phyloP scores from a whole-genome alignment of 2,888 invertebrate genomes.

The Lepetodrilus schrolli region DNA sequence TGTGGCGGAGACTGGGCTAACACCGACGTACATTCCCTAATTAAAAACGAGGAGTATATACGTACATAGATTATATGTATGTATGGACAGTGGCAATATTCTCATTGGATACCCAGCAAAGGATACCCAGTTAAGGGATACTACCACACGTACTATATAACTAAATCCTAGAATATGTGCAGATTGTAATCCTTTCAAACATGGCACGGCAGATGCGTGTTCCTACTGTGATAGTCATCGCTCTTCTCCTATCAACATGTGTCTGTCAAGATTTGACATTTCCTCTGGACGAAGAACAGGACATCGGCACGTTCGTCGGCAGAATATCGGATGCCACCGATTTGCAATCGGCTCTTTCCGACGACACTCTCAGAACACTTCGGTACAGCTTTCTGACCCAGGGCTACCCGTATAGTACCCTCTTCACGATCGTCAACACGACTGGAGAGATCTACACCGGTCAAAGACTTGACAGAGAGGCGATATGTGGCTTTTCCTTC shows the following conservation, averaged over 20 bases:
- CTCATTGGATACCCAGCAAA: too few relatives aligned
- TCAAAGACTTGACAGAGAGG: slow-evolving; percentile 43
- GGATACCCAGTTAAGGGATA: too few relatives aligned
- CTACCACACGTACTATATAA: too few relatives aligned
- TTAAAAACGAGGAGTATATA: too few relatives aligned
- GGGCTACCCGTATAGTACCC: slow-evolving; percentile 68
- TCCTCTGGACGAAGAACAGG: slow-evolving; percentile 53
- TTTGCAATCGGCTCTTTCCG: slow-evolving; percentile 40
- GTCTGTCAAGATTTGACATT: slow-evolving; percentile 23
- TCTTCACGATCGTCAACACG: slow-evolving; percentile 88
- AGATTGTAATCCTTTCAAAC: too few relatives aligned
- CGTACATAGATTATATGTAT: too few relatives aligned
- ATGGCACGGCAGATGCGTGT: neutral
- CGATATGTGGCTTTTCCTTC: slow-evolving; percentile 41
- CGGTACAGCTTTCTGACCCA: slow-evolving; percentile 43
- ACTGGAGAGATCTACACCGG: slow-evolving; percentile 87
- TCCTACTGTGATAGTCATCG: neutral
- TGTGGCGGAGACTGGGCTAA: too few relatives aligned
- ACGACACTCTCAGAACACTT: slow-evolving; percentile 45
- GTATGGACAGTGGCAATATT: too few relatives aligned
- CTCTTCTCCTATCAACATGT: neutral
- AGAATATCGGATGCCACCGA: slow-evolving; percentile 73
- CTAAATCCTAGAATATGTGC: too few relatives aligned
- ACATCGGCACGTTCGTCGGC: slow-evolving; percentile 55
- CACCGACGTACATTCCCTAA: too few relatives aligned